phyloP scores from a whole-genome alignment of 92 coral and sea anemone species.

The Palythoa heliodiscus region DNA sequence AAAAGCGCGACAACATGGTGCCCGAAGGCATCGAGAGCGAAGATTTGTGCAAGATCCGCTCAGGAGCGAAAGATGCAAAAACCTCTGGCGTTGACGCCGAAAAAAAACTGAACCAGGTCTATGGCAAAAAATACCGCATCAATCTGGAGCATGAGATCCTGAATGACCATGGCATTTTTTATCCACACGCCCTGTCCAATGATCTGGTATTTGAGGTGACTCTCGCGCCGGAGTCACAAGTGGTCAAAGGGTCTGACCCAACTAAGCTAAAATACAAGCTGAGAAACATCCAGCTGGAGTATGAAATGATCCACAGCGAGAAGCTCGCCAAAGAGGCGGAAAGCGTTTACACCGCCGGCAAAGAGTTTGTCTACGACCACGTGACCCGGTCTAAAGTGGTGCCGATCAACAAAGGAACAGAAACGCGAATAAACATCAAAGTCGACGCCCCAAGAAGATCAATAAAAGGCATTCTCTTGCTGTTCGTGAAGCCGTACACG shows the following conservation, averaged over 20 bases:
- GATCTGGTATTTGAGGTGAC: neutral
- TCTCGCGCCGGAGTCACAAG: neutral
- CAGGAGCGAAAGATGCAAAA: too few relatives aligned
- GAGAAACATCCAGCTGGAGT: neutral
- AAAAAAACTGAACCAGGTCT: too few relatives aligned
- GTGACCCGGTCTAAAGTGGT: neutral
- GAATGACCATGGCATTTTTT: neutral
- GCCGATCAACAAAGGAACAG: neutral
- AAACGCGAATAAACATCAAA: neutral
- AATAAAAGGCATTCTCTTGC: neutral
- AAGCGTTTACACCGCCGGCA: neutral
- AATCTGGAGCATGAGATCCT: neutral
- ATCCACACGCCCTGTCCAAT: neutral
- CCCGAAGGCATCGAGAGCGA: too few relatives aligned
- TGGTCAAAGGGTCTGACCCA: neutral
- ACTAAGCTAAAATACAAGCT: neutral
- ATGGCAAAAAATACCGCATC: neutral
- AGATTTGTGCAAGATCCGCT: too few relatives aligned
- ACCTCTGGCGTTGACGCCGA: too few relatives aligned
- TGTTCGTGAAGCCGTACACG: neutral
- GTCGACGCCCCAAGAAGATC: conserved; percentile 6
- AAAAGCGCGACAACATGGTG: too few relatives aligned
- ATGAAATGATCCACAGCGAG: neutral
- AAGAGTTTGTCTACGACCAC: conserved; percentile 9
- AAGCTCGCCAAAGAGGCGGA: neutral